These are phyloP conservation scores for Aptenodytes forsteri DNA, from an alignment of 2,113 vertebrate species.

Conservation along the genomic window DNA sequence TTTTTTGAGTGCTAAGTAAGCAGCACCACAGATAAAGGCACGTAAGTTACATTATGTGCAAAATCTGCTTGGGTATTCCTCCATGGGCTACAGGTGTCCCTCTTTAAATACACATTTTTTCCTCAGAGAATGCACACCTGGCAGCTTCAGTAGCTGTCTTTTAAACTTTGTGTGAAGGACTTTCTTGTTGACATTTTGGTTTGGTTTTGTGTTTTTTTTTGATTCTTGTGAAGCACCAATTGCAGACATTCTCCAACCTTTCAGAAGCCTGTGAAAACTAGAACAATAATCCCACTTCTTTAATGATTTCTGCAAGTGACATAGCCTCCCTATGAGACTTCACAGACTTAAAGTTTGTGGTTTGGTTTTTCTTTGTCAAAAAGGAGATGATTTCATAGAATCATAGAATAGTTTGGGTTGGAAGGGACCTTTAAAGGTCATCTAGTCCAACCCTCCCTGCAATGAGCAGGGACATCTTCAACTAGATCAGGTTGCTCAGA, in stretches of 20 bases:
- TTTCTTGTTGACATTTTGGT: not conserved
- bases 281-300: not conserved
- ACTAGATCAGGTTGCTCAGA: too few relatives aligned
- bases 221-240: not conserved
- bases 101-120: not conserved
- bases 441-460: too few relatives aligned
- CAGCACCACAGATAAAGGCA: not conserved
- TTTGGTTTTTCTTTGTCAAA: not conserved
- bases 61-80: not conserved
- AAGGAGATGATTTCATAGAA: not conserved
- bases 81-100: not conserved
- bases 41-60: not conserved
- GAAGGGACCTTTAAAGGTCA: too few relatives aligned
- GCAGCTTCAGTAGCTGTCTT: not conserved
- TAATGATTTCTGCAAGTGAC: not conserved
- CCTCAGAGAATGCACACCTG: not conserved
- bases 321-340: not conserved
- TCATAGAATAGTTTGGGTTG: too few relatives aligned
- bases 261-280: not conserved
- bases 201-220: not conserved
- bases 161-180: not conserved
- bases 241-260: not conserved
- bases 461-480: too few relatives aligned
- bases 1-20: not conserved
- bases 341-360: not conserved